Evolutionary conservation across 1,140 invertebrate genomes (phyloP), one percentile per base, ranked within the genome.

Genomic region (Aphidius gifuensis): DNA sequence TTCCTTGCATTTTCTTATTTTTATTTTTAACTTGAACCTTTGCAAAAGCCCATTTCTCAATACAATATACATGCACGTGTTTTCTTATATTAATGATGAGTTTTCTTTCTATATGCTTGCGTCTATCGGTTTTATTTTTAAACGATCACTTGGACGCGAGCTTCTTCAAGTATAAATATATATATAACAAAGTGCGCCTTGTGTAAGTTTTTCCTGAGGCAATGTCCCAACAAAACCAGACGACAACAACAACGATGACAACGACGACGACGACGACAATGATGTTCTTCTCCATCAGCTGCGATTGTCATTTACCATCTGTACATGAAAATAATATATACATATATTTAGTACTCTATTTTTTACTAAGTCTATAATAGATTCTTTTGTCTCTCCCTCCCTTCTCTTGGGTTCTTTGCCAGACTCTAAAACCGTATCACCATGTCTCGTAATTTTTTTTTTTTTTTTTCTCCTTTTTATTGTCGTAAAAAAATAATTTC

Each of bases 321-420:
- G 21, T 50, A 44, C 23, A 32, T 32, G 11, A 51, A 8, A 32
- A 8, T 21, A 23, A 51, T 23, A 21, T 16, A 16, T 38, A 32
- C 7, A 8, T 51, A 38, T 51, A 32, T 51, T 21, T 11, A 38
- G 7, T 32, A 0, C 21, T 9, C 6, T 5, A 32, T 38, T 46
- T 38, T 46, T 47, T 51, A 11, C 42, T 21, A 60, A 23, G 53
- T 53, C 49, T 60, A 45, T 54, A 60, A 60, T 60, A 54, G 50
- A 60, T 54, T 60, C 59, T 54, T 60, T 60, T 60, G 50, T 60
- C 59, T 53, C 23, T 9, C 9, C 44, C 58, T 9, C 9, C 43
- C 58, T 5, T 55, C 4, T 55, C 1, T 3, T 6, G 53, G 11
- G 42, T 55, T 51, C 47, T 11, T n/a, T n/a, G 1, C 40, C 40